Conservation (phyloP, 2,113 vertebrate genomes). For the Ophiodon elongatus region DNA sequence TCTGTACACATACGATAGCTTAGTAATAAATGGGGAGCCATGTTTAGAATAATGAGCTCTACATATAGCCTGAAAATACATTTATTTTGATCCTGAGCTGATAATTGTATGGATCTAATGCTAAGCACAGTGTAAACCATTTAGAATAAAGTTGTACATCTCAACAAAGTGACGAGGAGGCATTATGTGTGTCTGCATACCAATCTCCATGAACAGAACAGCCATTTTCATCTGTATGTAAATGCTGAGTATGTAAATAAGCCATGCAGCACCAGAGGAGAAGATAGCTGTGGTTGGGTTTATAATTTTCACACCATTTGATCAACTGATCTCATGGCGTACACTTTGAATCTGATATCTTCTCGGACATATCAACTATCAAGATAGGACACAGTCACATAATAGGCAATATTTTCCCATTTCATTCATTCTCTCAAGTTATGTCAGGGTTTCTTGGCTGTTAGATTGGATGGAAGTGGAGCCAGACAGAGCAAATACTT, state of each 20-base stretch:
- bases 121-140: conserved; percentile 49
- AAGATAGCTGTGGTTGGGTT: conserved; percentile 60
- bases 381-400: conserved; percentile 54
- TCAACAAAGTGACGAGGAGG: conserved; percentile 77
- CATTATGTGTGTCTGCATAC: conserved; percentile 71
- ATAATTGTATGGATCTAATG: conserved; percentile 48
- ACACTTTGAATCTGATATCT: conserved; percentile 68
- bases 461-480: conserved; percentile 70
- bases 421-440: conserved; percentile 59
- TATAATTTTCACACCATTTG: conserved; percentile 71
- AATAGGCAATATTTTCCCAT: conserved; percentile 55
- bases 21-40: not conserved
- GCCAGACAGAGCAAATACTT: conserved; percentile 65
- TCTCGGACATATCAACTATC: conserved; percentile 57
- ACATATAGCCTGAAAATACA: not conserved
- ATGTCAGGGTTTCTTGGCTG: conserved; percentile 53
- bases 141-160: conserved; percentile 57
- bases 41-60: not conserved
- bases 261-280: conserved; percentile 43
- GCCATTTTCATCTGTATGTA: conserved; percentile 79
- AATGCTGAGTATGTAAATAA: conserved; percentile 81
- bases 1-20: not conserved
- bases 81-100: conserved; percentile 38
- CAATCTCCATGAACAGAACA: conserved; percentile 68
- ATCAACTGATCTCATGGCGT: conserved; percentile 60